Evolutionary conservation across 2,888 invertebrate species (phyloP), one percentile per base, ranked within the genome.

Genomic region (Acronicta leporina): DNA sequence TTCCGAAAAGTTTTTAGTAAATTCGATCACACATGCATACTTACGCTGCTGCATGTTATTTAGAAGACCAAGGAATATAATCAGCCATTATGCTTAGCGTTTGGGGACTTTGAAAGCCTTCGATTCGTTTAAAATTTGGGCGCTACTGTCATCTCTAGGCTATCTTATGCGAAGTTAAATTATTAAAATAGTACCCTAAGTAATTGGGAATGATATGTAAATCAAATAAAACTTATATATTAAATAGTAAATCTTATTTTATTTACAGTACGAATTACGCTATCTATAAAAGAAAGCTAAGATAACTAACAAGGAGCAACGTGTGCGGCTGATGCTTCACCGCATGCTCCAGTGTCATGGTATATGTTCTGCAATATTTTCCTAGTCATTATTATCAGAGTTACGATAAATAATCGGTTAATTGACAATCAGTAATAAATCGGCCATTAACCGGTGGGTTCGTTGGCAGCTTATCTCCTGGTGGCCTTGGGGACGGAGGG

Each of bases 401-500:
- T 61, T 15, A n/a, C 16, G 35, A 69, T 43, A 45, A 56, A 52
- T 13, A 48, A 35, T 25, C 40, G 40, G 69, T 56, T 67, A 56
- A 48, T 50, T 43, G 11, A n/a, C n/a, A n/a, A n/a, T n/a, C n/a
- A n/a, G n/a, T n/a, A n/a, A n/a, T n/a, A n/a, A 73, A 70, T 75
- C 64, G 62, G 69, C 61, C 49, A 72, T 73, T 79, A 60, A 54
- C 73, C 45, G 47, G 49, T 52, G 16, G 13, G n/a, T 64, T 61
- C 20, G 14, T 55, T 46, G 38, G 6, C n/a, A 54, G 64, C 57
- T 83, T 83, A 86, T 80, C 73, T 80, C 55, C 80, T 73, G 67
- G 72, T 55, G 90, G 51, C 85, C 47, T 95, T 95, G 51, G 96
- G 96, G 79, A 96, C 85, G 85, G 96, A 95, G 0, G 92, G 92